A percentile compares a stretch with the other conserved stretches of the same genome.
Evolutionary conservation across 2,888 invertebrate species (phyloP).

Genomic region (Pelosia muscerda): DNA sequence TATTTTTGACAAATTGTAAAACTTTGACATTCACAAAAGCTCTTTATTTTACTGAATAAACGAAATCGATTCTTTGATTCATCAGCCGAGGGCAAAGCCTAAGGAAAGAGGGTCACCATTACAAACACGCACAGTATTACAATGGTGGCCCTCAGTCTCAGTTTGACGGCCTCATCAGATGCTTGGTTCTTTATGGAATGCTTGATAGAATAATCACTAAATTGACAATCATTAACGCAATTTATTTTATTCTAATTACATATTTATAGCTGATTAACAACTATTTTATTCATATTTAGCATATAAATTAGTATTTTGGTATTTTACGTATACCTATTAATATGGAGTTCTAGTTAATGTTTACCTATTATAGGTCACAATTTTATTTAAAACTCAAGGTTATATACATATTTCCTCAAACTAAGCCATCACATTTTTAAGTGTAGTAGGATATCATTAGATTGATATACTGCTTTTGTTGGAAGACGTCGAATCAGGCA

Average conservation of each 20-base stretch:
- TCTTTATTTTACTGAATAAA: too few relatives aligned
- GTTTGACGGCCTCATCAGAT: too few relatives aligned
- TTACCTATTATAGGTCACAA: not conserved
- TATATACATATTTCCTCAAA: constrained; percentile 26
- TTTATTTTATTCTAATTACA: constrained; percentile 2
- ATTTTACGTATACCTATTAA: too few relatives aligned
- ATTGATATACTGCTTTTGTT: not conserved
- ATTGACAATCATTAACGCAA: not conserved
- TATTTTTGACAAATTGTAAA: too few relatives aligned
- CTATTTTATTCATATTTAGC: not conserved
- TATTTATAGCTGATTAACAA: not conserved
- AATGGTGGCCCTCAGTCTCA: too few relatives aligned
- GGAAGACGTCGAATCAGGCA: not conserved
- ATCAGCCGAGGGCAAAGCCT: too few relatives aligned
- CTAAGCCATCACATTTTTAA: constrained; percentile 36
- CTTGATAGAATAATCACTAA: not conserved
- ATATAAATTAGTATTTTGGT: constrained; percentile 4
- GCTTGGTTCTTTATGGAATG: too few relatives aligned
- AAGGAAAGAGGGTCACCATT: too few relatives aligned
- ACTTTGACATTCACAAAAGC: too few relatives aligned
- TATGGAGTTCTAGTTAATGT: not conserved
- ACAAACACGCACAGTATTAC: too few relatives aligned
- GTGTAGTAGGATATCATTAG: constrained; percentile 19
- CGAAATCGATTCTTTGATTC: too few relatives aligned
- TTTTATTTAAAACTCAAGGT: constrained; percentile 34